Evolutionary conservation across 1,140 invertebrate species (phyloP).

Genomic region (Drosophila elegans): DNA sequence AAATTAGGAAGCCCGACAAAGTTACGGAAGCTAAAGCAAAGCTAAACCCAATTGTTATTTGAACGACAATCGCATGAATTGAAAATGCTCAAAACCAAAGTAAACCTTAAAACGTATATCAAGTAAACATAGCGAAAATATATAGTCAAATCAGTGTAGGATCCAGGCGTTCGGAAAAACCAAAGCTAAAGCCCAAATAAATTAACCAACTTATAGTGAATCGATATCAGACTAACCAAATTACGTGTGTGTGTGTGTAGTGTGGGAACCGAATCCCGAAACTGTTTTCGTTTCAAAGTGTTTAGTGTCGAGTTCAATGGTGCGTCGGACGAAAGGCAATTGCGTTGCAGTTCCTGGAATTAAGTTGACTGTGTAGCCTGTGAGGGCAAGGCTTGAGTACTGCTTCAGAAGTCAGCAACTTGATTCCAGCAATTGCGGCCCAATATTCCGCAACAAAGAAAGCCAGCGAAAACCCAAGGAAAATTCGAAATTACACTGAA

Average conservation of each 20-base stretch:
- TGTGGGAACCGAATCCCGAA: conserved; percentile 10
- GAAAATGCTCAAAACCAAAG: conserved; percentile 65
- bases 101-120: conserved; percentile 39
- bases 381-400: conserved; percentile 73
- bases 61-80: conserved; percentile 74
- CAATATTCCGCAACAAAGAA: conserved; percentile 31
- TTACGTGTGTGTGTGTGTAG: conserved; percentile 14
- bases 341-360: conserved; percentile 85
- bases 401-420: conserved; percentile 84
- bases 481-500: conserved; percentile 8
- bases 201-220: conserved; percentile 51
- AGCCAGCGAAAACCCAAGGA: not conserved
- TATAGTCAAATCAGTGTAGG: conserved; percentile 61
- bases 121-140: conserved; percentile 53
- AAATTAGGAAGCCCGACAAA: conserved; percentile 24
- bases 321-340: conserved; percentile 30
- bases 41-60: conserved; percentile 51
- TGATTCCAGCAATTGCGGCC: conserved; percentile 85
- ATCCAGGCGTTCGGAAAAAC: conserved; percentile 56
- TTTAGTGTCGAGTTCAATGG: conserved; percentile 23
- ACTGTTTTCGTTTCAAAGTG: conserved; percentile 31
- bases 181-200: conserved; percentile 55
- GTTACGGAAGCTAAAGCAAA: conserved; percentile 25
- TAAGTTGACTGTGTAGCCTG: conserved; percentile 85
- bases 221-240: conserved; percentile 43